Percentiles rank a stretch among this genome's conserved stretches.
Evolutionary conservation across 2,113 vertebrate genomes (phyloP).

Genomic region (Pomatorhinus ruficollis): DNA sequence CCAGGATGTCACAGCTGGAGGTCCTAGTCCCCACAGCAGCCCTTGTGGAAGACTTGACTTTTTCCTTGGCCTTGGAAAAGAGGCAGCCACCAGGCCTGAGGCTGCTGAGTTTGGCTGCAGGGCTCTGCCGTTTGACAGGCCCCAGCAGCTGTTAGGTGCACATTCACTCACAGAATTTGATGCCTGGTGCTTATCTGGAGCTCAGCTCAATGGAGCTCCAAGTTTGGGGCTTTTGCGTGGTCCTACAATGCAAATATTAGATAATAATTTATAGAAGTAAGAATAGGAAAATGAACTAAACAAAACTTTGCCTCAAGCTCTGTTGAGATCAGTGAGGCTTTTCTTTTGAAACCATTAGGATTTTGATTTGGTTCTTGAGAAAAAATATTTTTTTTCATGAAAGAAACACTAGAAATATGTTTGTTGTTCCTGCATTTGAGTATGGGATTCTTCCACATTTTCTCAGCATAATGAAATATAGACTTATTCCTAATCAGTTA

Average conservation of each 20-base stretch:
- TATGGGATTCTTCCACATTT: background rate
- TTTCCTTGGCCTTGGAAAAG: background rate
- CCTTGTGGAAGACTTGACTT: accelerated
- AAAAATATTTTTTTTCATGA: background rate
- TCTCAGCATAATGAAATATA: background rate
- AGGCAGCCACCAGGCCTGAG: background rate
- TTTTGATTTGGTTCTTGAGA: background rate
- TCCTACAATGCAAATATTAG: background rate
- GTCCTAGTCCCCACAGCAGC: accelerated
- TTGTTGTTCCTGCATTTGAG: background rate
- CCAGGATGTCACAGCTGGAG: background rate
- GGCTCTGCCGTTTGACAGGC: background rate
- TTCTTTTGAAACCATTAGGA: background rate
- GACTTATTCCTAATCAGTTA: background rate
- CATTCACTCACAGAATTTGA: background rate
- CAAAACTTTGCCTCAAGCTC: background rate
- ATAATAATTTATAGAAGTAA: background rate
- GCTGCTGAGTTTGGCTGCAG: accelerated
- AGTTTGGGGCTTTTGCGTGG: background rate
- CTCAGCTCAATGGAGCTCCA: background rate
- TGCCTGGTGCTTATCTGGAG: background rate
- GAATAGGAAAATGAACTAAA: background rate
- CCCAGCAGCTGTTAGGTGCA: background rate
- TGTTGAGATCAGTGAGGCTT: background rate
- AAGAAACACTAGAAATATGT: background rate